phyloP scores from a whole-genome alignment of 2,113 vertebrate genomes.

The Ceratotherium simum region DNA sequence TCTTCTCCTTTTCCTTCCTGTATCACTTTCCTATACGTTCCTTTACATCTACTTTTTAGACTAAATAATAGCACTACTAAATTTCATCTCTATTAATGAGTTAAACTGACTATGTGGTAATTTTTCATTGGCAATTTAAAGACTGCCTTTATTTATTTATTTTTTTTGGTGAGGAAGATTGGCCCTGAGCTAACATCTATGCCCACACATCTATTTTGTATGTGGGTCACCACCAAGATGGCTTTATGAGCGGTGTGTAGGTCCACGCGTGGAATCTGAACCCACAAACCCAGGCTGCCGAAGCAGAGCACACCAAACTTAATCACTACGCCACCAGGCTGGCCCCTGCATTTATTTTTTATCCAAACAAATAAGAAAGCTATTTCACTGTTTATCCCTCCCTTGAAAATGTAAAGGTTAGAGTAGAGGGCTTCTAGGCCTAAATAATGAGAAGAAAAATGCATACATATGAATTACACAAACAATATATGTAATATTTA shows the following conservation, averaged over 20 bases:
- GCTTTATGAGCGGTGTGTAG: too few relatives aligned
- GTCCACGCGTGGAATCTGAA: too few relatives aligned
- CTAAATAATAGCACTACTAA: background rate
- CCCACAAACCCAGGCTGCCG: too few relatives aligned
- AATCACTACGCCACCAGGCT: too few relatives aligned
- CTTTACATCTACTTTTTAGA: background rate
- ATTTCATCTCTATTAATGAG: conserved; percentile 1
- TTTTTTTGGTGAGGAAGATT: too few relatives aligned
- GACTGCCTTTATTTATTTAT: conserved; percentile 13
- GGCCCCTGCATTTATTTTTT: background rate
- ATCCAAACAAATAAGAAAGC: conserved; percentile 21
- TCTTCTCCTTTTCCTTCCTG: background rate
- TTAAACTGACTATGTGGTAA: background rate
- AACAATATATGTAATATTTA: background rate
- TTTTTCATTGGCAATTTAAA: conserved; percentile 35
- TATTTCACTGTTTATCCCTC: background rate
- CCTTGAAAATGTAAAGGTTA: background rate
- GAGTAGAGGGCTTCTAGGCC: background rate
- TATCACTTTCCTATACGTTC: background rate
- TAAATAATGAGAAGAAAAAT: conserved; percentile 34
- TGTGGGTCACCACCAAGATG: too few relatives aligned
- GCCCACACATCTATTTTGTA: too few relatives aligned
- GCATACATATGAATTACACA: background rate
- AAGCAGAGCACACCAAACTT: too few relatives aligned
- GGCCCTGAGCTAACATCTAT: too few relatives aligned